phyloP scores from a whole-genome alignment of 2,113 vertebrate genomes.

The Crotalus tigris region DNA sequence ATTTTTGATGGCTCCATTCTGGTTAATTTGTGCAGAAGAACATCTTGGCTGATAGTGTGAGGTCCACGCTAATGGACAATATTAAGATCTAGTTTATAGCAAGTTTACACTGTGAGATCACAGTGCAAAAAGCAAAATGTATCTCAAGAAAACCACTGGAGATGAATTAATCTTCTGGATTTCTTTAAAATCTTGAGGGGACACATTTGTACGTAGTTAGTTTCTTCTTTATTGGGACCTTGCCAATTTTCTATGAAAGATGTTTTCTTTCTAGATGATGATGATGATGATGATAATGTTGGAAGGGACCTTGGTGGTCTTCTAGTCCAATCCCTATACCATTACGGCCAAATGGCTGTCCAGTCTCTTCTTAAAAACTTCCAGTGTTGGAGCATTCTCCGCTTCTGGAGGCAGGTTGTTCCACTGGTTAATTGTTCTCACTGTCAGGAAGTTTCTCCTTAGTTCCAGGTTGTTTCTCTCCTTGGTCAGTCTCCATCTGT shows the following conservation, averaged over 20 bases:
- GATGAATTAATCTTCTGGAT: not conserved
- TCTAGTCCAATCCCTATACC: too few relatives aligned
- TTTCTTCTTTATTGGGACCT: not conserved
- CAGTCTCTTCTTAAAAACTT: too few relatives aligned
- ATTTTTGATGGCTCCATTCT: not conserved
- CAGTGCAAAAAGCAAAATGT: not conserved
- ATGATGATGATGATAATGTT: too few relatives aligned
- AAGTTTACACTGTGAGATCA: not conserved
- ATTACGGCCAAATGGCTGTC: too few relatives aligned
- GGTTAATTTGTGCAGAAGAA: not conserved
- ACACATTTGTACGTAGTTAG: not conserved
- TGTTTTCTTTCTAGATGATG: not conserved
- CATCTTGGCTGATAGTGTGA: not conserved
- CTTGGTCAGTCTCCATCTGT: too few relatives aligned
- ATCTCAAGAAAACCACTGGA: not conserved
- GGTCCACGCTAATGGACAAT: not conserved
- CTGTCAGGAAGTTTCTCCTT: too few relatives aligned
- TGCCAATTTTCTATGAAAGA: not conserved
- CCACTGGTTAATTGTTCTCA: too few relatives aligned
- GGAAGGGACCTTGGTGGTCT: too few relatives aligned
- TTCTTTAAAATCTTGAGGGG: not conserved
- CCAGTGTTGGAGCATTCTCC: too few relatives aligned
- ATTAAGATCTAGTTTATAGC: not conserved
- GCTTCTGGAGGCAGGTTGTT: too few relatives aligned
- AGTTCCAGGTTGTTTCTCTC: too few relatives aligned